Conservation (phyloP, 1,140 invertebrate genomes). For the Hycleus phaleratus region DNA sequence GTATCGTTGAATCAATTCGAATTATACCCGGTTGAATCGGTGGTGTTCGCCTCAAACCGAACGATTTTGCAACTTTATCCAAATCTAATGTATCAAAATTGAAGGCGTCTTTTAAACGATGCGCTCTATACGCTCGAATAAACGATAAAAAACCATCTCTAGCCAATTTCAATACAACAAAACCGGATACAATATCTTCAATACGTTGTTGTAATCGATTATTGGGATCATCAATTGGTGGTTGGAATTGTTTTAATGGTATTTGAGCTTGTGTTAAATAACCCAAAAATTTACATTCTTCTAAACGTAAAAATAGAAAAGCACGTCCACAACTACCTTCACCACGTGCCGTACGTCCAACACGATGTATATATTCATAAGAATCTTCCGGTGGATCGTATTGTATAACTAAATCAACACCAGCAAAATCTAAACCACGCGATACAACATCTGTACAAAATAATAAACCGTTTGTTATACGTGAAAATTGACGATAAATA, state of each 20-base stretch:
- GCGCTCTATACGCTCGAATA: constrained; percentile 92
- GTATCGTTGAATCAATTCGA: too few species aligned
- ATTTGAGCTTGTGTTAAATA: background rate
- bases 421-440: constrained; percentile 85
- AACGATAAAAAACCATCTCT: constrained; percentile 97
- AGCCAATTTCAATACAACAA: constrained; percentile 90
- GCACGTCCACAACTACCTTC: background rate
- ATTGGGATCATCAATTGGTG: constrained; percentile 78
- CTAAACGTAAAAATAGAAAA: background rate
- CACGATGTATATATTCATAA: constrained; percentile 6
- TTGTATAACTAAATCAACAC: constrained; percentile 7
- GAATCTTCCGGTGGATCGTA: constrained; percentile 9
- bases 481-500: constrained; percentile 96
- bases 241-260: background rate
- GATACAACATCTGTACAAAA: constrained; percentile 97
- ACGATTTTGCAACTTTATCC: constrained; percentile 80
- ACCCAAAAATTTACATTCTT: background rate
- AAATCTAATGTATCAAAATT: constrained; percentile 89
- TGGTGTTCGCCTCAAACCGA: constrained; percentile 90
- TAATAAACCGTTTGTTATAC: constrained; percentile 82
- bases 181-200: constrained; percentile 93
- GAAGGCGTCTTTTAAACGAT: constrained; percentile 93
- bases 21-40: constrained; percentile 34
- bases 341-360: constrained; percentile 6
- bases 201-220: constrained; percentile 77